These are phyloP conservation scores for Petaurus breviceps DNA, from an alignment of 2,113 vertebrate genomes.

Conservation along the genomic window DNA sequence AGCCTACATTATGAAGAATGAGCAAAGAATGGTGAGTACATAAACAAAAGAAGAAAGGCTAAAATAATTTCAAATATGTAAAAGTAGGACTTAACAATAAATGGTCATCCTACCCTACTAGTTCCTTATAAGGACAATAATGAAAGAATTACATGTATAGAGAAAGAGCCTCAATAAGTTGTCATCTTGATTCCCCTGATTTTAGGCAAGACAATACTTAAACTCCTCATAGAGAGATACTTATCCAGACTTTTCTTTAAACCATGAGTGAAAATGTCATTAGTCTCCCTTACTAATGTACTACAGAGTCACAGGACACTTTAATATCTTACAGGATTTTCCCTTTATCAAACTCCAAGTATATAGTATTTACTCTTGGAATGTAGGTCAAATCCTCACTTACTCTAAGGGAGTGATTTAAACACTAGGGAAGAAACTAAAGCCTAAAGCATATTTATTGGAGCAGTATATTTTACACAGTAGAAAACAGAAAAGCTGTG, in stretches of 20 bases:
- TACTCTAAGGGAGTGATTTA: neutral
- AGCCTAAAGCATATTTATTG: neutral
- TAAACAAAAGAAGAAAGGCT: conserved; percentile 35
- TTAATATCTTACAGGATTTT: neutral
- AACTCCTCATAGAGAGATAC: neutral
- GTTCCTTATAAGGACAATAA: neutral
- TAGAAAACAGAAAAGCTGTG: neutral
- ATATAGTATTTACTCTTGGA: neutral
- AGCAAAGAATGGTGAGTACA: conserved; percentile 11
- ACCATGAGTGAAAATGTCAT: neutral
- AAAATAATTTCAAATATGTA: conserved; percentile 20
- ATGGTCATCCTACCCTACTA: neutral
- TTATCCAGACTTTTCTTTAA: neutral
- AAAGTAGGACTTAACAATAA: neutral
- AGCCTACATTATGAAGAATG: neutral
- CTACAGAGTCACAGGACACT: neutral
- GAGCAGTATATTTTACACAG: neutral
- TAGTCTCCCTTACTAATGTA: neutral
- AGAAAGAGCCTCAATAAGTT: neutral
- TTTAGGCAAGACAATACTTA: neutral
- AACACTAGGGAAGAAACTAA: neutral
- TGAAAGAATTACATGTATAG: neutral
- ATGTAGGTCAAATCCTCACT: neutral
- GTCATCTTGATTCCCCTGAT: neutral
- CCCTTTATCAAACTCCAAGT: neutral